phyloP scores from a whole-genome alignment of 2,888 invertebrate genomes.

The Eustalomyia histrio region DNA sequence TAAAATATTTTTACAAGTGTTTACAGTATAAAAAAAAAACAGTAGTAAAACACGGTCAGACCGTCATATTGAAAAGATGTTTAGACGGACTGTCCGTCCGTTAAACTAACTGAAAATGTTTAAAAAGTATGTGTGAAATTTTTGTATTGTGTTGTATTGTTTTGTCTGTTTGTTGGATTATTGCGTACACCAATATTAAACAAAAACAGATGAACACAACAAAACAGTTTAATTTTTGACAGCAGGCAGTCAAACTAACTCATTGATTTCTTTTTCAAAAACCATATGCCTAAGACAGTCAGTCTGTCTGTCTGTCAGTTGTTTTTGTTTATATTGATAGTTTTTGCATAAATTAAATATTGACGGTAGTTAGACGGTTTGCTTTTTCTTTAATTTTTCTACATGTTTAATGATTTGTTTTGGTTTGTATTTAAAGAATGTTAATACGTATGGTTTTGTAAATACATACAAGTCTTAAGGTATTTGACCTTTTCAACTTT shows the following conservation, averaged over 20 bases:
- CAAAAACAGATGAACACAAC: neutral
- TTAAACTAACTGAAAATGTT: neutral
- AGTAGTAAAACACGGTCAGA: conserved; percentile 7
- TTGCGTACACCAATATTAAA: neutral
- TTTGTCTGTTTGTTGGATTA: neutral
- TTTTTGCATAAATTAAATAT: conserved; percentile 35
- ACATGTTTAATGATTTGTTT: conserved; percentile 4
- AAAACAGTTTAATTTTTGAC: conserved; percentile 11
- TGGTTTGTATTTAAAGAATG: conserved; percentile 29
- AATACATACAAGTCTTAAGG: neutral
- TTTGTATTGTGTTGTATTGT: conserved; percentile 3
- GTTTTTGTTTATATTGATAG: neutral
- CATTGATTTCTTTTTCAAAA: conserved; percentile 3
- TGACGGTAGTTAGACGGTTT: neutral
- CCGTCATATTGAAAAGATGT: neutral
- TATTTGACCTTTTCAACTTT: conserved; percentile 36
- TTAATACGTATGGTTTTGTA: neutral
- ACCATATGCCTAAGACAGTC: neutral
- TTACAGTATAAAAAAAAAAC: neutral
- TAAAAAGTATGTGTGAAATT: conserved; percentile 6
- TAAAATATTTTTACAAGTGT: neutral
- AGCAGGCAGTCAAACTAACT: neutral
- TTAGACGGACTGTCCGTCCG: neutral
- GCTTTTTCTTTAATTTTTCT: neutral
- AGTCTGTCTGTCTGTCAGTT: neutral